These are phyloP conservation scores for Myocastor coypus DNA, from an alignment of 2,113 vertebrate genomes.

Conservation along the genomic window DNA sequence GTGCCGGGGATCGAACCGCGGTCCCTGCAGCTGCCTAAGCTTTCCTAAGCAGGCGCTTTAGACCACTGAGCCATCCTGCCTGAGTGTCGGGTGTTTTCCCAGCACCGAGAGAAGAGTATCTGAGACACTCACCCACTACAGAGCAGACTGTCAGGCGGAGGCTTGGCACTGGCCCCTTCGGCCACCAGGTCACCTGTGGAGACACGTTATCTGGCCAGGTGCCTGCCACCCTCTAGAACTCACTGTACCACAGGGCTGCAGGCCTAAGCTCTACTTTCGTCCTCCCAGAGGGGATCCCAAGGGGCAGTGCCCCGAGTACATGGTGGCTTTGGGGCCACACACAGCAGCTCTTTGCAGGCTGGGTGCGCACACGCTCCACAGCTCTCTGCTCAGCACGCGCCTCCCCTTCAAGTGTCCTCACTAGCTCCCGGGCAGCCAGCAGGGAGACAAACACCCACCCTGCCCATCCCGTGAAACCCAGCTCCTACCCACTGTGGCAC, in stretches of 20 bases:
- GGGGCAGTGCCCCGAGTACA: too few species aligned
- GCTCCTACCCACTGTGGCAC: neutral
- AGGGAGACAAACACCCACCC: neutral
- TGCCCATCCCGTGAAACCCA: neutral
- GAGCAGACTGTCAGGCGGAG: conserved; percentile 91
- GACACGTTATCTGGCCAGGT: neutral
- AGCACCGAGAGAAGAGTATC: too few species aligned
- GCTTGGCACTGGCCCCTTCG: conserved; percentile 88
- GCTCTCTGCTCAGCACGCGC: neutral
- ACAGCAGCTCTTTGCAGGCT: too few species aligned
- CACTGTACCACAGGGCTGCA: neutral
- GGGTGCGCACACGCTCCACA: neutral
- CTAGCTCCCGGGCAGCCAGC: neutral
- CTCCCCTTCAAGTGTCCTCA: neutral
- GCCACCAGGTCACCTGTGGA: conserved; percentile 90
- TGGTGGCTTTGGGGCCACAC: neutral
- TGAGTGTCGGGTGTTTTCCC: too few species aligned
- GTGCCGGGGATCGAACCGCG: too few species aligned
- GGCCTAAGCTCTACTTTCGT: neutral
- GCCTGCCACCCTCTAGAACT: neutral
- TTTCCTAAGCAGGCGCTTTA: too few species aligned
- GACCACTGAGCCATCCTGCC: too few species aligned
- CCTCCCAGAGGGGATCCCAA: neutral
- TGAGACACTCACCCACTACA: conserved; percentile 89
- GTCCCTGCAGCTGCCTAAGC: too few species aligned